phyloP scores from a whole-genome alignment of 2,113 vertebrate species.

The Ornithorhynchus anatinus region DNA sequence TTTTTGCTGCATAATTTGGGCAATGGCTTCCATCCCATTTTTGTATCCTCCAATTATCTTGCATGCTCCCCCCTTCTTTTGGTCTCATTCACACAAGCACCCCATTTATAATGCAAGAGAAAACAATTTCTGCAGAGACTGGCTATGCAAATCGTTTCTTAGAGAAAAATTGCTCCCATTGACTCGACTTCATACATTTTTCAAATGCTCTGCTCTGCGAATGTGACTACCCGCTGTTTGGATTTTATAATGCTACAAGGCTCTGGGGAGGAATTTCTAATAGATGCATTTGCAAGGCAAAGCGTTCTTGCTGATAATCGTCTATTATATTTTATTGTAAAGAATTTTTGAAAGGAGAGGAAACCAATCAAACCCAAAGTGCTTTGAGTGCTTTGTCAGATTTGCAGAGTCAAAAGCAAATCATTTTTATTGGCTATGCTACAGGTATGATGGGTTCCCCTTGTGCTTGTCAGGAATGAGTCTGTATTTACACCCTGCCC shows the following conservation, averaged over 20 bases:
- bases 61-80: too few relatives aligned
- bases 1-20: too few relatives aligned
- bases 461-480: too few relatives aligned
- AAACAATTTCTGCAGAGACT: background rate
- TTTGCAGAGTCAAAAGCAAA: background rate
- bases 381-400: constrained; percentile 2
- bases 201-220: constrained; percentile 8
- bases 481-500: too few relatives aligned
- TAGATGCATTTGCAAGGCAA: too few relatives aligned
- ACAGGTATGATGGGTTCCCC: too few relatives aligned
- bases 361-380: background rate
- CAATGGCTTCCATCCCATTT: too few relatives aligned
- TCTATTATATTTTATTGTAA: constrained; percentile 33
- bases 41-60: too few relatives aligned
- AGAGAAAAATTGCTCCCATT: background rate
- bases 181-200: constrained; percentile 25
- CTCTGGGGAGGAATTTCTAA: background rate
- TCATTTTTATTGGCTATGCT: too few relatives aligned
- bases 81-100: background rate
- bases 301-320: constrained; percentile 16
- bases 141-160: background rate
- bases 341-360: background rate
- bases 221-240: constrained; percentile 22
- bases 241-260: background rate
- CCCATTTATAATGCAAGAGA: background rate